Conservation (phyloP, 2,113 vertebrate genomes). For the Pluvialis apricaria region DNA sequence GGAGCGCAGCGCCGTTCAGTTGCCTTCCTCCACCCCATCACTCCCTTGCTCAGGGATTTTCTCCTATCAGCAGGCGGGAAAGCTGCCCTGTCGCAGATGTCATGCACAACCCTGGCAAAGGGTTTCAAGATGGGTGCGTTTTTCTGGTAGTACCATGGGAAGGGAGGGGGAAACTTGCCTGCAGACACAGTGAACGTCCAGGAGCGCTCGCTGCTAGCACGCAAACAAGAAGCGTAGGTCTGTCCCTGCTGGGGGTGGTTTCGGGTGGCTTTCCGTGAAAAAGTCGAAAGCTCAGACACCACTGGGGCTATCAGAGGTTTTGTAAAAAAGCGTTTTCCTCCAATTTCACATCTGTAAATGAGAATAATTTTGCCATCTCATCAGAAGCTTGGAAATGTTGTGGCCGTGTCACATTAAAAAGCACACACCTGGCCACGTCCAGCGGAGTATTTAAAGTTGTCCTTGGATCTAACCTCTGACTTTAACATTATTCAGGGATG, state of each 20-base stretch:
- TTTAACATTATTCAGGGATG: background rate
- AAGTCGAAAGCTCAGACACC: background rate
- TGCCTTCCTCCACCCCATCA: background rate
- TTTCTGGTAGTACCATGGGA: background rate
- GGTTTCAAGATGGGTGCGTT: background rate
- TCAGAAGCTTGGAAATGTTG: background rate
- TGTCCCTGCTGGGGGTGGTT: accelerated
- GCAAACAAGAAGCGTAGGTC: accelerated
- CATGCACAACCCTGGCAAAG: background rate
- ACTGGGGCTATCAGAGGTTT: background rate
- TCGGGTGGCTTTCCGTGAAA: background rate
- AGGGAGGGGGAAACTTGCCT: background rate
- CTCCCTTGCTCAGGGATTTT: accelerated
- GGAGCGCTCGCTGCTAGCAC: accelerated
- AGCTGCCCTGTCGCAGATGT: background rate
- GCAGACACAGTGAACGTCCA: accelerated
- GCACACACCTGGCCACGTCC: background rate
- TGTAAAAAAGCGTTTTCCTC: background rate
- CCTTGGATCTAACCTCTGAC: background rate
- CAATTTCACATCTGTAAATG: background rate
- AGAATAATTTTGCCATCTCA: background rate
- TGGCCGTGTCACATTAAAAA: background rate
- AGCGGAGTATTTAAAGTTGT: background rate
- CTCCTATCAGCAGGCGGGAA: background rate
- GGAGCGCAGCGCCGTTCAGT: accelerated